Conservation (phyloP, 2,888 invertebrate genomes). For the Latrodectus elegans region DNA sequence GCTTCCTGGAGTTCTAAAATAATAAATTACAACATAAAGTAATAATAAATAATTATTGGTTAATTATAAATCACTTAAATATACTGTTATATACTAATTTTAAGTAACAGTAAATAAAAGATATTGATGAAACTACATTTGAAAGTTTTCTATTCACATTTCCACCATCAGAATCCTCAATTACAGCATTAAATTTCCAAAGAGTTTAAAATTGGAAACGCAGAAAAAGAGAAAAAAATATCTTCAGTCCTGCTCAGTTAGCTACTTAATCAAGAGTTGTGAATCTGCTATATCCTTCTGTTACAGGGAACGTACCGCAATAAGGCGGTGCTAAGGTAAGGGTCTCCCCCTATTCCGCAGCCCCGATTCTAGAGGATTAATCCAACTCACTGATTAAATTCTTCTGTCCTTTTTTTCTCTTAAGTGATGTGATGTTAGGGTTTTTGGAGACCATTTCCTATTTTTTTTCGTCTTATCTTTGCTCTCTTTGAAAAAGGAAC, state of each 20-base stretch:
- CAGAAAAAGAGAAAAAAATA: not conserved
- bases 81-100: not conserved
- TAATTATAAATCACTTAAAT: not conserved
- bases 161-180: not conserved
- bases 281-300: constrained; percentile 26
- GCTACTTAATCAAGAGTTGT: constrained; percentile 42
- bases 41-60: not conserved
- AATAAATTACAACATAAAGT: no score
- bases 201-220: not conserved
- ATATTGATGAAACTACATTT: not conserved
- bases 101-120: not conserved
- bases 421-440: constrained; percentile 1
- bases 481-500: not conserved
- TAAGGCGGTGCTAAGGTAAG: constrained; percentile 11
- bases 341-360: not conserved
- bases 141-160: not conserved
- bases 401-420: constrained; percentile 16
- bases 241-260: constrained; percentile 7
- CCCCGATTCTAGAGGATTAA: not conserved
- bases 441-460: not conserved
- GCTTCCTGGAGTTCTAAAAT: no score
- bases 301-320: constrained; percentile 30
- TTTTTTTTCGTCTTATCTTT: not conserved
- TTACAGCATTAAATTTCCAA: not conserved
- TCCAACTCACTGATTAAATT: constrained; percentile 24